Evolutionary conservation across 2,888 invertebrate species (phyloP), one percentile per base, ranked within the genome.

Genomic region (Hyles lineata): DNA sequence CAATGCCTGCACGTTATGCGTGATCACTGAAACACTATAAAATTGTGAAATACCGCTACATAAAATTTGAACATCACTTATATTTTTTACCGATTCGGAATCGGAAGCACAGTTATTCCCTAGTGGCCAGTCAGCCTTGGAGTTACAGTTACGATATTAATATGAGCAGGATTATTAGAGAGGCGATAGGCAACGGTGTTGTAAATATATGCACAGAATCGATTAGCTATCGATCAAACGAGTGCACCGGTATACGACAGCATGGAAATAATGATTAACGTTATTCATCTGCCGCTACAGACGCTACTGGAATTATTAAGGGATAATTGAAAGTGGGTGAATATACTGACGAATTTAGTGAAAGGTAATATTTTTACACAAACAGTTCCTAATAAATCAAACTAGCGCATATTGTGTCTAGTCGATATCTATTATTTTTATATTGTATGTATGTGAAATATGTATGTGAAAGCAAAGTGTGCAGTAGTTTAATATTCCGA

Each of bases 121-220:
- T 50, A 43, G 5, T 32, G 7, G 29, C 19, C 19, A n/a, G 19
- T n/a, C n/a, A 55, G 43, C 62, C 25, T 19, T 67, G 70, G 60
- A 74, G 72, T 74, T 67, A 67, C 67, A 67, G 67, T 50, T 50
- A 50, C 43, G 21, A 23, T 67, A 67, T 67, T 35, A 67, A 67
- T 63, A 50, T 50, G 43, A 67, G 43, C 50, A 67, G 43, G 23
- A 67, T 67, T 67, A 23, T 17, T 23, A 67, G 43, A 67, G 50
- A 50, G 67, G 23, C 6, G 50, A 8, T 50, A 67, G 67, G 43
- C 50, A 75, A 76, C 71, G 67, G 72, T 74, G 63, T 74, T 50
- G 67, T 50, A 23, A 67, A 67, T 67, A 17, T 2, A 60, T 60
- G 50, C 23, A 43, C 50, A 67, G 67, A 67, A 67, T 67, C 50